Base-by-base conservation (phyloP, 2,797 vertebrate genomes). In the Octomys mimax region DNA sequence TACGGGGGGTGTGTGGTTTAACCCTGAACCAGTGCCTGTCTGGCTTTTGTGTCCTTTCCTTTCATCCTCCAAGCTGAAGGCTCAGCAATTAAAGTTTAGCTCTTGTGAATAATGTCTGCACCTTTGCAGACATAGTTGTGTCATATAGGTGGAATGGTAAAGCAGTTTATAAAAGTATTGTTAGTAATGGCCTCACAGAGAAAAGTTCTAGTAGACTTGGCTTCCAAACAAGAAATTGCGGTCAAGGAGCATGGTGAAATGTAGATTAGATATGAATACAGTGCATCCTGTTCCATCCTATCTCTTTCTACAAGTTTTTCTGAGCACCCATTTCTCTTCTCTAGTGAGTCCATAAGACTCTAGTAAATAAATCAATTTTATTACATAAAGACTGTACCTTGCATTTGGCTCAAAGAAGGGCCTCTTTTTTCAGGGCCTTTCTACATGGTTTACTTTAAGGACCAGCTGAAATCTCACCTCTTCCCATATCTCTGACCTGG, bases 401-500 rank as follows among this genome's bases (percentile, higher is more conserved):
- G 78, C 22, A 19, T 46, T 24, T n/a, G 13, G 54, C 24, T 66
- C 18, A 21, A 9, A 52, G 59, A 5, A 75, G 42, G 9, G 39
- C 42, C n/a, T 70, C 0, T 62, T 75, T 82, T 73, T 73, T 42
- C 71, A 31, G 68, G 2, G 11, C 33, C 82, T 95, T 94, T 81
- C 28, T 92, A 64, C 10, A 28, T 71, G n/a, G 24, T 75, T 78
- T 62, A 59, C 33, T 92, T 92, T 31, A 26, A 89, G 42, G 70
- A 71, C 0, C 16, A 88, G 33, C 21, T 86, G 75, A 80, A 57
- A 39, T 62, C 52, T 86, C 10, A 36, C 2, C 61, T 66, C 39
- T 13, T 22, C 14, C 33, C 82, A 71, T 85, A 42, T 49, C n/a
- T 64, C 42, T 71, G 49, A 52, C 11, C 13, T 33, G 49, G 36